phyloP scores from a whole-genome alignment of 2,888 invertebrate genomes.

The Yponomeuta sedellus region DNA sequence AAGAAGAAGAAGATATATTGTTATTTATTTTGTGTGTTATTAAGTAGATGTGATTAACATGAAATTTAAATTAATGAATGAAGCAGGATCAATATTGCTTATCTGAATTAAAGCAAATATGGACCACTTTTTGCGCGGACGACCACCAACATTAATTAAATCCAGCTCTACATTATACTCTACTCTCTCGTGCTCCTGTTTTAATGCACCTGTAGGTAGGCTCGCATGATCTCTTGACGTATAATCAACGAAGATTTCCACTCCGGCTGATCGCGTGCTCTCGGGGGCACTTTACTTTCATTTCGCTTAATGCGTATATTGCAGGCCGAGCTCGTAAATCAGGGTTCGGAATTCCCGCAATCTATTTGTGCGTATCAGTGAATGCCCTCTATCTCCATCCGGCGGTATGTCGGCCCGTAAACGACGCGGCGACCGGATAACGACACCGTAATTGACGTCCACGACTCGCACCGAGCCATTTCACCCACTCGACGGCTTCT shows the following conservation, averaged over 20 bases:
- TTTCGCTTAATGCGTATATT: background rate
- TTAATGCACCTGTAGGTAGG: background rate
- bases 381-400: constrained; percentile 12
- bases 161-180: background rate
- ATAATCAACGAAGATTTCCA: background rate
- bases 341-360: constrained; percentile 11
- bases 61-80: no score
- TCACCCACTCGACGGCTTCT: constrained; percentile 54
- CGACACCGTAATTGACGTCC: constrained; percentile 62
- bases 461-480: constrained; percentile 50
- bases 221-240: background rate
- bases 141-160: background rate
- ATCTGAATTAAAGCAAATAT: no score
- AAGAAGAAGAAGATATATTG: no score
- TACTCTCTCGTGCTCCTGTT: background rate
- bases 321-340: background rate
- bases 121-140: no score
- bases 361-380: constrained; percentile 15
- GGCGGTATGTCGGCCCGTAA: constrained; percentile 3
- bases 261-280: background rate
- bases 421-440: constrained; percentile 40
- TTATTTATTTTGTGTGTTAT: no score
- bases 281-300: background rate
- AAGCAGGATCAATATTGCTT: no score
- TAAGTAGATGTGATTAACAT: no score